phyloP scores from a whole-genome alignment of 2,797 vertebrate species.

The Enteromius thamalakanensis region DNA sequence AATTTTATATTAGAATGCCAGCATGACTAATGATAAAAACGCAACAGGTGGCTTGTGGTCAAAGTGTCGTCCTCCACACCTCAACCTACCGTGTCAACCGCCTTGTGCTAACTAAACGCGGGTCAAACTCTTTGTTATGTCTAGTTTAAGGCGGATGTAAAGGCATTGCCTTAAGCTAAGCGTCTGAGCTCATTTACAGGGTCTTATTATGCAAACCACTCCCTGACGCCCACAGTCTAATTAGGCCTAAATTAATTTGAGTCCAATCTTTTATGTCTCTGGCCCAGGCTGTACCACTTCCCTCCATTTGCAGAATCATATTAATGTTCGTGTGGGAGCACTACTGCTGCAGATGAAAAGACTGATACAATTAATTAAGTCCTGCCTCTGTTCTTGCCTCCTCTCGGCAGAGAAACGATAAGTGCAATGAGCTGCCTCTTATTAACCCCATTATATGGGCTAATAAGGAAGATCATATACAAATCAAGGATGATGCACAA shows the following conservation, averaged over 20 bases:
- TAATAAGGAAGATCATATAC: conserved; percentile 87
- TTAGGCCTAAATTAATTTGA: conserved; percentile 93
- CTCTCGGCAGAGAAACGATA: conserved; percentile 85
- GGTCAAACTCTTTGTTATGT: not conserved
- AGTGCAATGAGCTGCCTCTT: conserved; percentile 83
- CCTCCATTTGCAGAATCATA: conserved; percentile 94
- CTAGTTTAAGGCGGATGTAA: conserved; percentile 49
- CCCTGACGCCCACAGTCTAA: conserved; percentile 85
- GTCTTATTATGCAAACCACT: conserved; percentile 87
- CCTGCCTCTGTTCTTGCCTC: conserved; percentile 81
- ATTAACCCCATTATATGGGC: conserved; percentile 85
- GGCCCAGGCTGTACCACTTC: conserved; percentile 87
- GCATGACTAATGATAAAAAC: not conserved
- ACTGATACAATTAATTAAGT: conserved; percentile 93
- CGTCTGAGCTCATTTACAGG: conserved; percentile 81
- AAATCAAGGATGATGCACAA: conserved; percentile 85
- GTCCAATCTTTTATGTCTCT: conserved; percentile 93
- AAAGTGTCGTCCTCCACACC: not conserved
- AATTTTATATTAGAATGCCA: not conserved
- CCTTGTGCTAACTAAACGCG: not conserved
- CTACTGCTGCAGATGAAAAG: conserved; percentile 83
- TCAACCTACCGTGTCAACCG: not conserved
- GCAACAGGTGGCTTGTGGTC: not conserved
- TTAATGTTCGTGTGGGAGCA: conserved; percentile 88
- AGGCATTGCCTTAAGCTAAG: conserved; percentile 70